Conservation (phyloP, 1,140 invertebrate genomes). For the Leptonema lineaticorne region DNA sequence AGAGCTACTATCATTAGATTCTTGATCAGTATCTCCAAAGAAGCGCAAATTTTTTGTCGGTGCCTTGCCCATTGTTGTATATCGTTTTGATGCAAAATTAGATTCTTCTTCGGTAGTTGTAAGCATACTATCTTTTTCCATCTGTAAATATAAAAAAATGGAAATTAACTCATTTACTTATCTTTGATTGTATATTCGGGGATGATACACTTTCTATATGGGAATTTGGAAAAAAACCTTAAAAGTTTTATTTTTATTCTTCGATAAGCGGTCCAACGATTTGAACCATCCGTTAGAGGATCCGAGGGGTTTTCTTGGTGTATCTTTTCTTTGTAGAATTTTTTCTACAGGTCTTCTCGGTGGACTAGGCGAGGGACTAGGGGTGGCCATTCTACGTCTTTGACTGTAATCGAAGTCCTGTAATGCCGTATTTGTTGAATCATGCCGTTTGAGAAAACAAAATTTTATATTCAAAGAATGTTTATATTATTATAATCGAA, state of each 20-base stretch:
- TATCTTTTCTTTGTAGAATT: conserved; percentile 47
- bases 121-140: conserved; percentile 51
- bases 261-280: conserved; percentile 61
- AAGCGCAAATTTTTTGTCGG: conserved; percentile 71
- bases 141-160: conserved; percentile 40
- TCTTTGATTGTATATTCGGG: not conserved
- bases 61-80: conserved; percentile 48
- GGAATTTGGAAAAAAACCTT: conserved; percentile 46
- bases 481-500: no score
- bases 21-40: conserved; percentile 78
- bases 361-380: conserved; percentile 68
- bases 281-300: conserved; percentile 60
- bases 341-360: conserved; percentile 39
- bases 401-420: conserved; percentile 64
- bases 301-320: conserved; percentile 45
- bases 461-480: no score
- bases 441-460: no score
- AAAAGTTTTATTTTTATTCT: conserved; percentile 56
- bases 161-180: not conserved
- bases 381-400: conserved; percentile 69
- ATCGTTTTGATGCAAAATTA: conserved; percentile 45
- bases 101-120: conserved; percentile 54
- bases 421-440: no score
- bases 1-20: conserved; percentile 60
- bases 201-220: not conserved